These are phyloP conservation scores for Lindbergichthys nudifrons DNA, from an alignment of 2,797 vertebrate genomes.

Conservation along the genomic window DNA sequence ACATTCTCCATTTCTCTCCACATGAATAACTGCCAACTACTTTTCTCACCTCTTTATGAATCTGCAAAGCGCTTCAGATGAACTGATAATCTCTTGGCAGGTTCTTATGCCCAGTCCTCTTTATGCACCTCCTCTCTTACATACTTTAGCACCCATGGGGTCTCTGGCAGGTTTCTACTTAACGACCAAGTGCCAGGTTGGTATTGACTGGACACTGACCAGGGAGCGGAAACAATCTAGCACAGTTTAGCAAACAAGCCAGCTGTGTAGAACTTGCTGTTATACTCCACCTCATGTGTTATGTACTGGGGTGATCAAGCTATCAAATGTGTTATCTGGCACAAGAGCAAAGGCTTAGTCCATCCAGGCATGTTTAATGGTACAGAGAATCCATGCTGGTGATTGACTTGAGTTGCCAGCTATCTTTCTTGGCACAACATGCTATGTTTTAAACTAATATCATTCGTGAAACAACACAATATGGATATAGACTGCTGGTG, in stretches of 20 bases:
- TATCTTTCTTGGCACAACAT: constrained; percentile 47
- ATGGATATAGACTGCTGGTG: constrained; percentile 39
- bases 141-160: constrained; percentile 54
- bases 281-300: constrained; percentile 9
- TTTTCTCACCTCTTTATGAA: constrained; percentile 68
- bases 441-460: constrained; percentile 47
- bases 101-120: constrained; percentile 59
- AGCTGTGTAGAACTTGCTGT: constrained; percentile 24
- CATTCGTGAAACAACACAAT: constrained; percentile 30
- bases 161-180: constrained; percentile 64
- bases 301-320: constrained; percentile 56
- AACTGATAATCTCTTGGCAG: constrained; percentile 76
- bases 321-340: constrained; percentile 63
- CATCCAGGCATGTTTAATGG: constrained; percentile 63
- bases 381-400: constrained; percentile 52
- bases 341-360: constrained; percentile 47
- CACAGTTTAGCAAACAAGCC: constrained; percentile 53
- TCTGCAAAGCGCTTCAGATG: constrained; percentile 58
- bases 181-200: constrained; percentile 51
- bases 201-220: constrained; percentile 39
- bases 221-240: constrained; percentile 5
- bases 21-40: constrained; percentile 56
- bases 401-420: constrained; percentile 50
- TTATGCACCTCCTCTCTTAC: constrained; percentile 53
- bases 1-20: constrained; percentile 24